Percentiles rank a stretch among this genome's conserved stretches.
Evolutionary conservation across 1,140 invertebrate genomes (phyloP).

Genomic region (Zaprionus vittiger): DNA sequence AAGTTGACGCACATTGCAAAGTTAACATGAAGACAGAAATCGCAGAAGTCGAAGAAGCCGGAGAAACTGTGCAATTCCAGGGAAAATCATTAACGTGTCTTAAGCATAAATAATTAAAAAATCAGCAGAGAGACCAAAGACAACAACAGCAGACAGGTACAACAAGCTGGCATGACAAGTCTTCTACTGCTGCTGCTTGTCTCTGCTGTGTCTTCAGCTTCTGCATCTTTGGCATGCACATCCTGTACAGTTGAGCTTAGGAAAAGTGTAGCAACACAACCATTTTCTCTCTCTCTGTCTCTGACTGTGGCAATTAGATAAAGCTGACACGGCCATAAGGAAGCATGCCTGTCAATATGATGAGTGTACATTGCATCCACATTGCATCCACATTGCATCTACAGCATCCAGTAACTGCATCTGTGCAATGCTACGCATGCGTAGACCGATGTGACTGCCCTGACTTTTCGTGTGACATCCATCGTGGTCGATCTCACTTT

Average conservation of each 20-base stretch:
- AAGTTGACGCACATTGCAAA: constrained; percentile 15
- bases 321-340: constrained; percentile 41
- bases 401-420: constrained; percentile 17
- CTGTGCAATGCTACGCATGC: constrained; percentile 20
- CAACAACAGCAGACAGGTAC: constrained; percentile 7
- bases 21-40: not conserved
- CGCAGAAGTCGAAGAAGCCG: constrained; percentile 7
- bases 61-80: constrained; percentile 52
- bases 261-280: constrained; percentile 33
- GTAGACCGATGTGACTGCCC: constrained; percentile 22
- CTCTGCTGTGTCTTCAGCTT: not conserved
- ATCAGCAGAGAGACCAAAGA: constrained; percentile 35
- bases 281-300: not conserved
- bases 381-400: constrained; percentile 16
- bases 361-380: constrained; percentile 38
- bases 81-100: constrained; percentile 81
- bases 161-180: constrained; percentile 45
- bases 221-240: constrained; percentile 45
- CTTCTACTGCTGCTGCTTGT: constrained; percentile 21
- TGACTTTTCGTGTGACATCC: constrained; percentile 32
- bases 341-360: constrained; percentile 73
- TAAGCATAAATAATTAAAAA: constrained; percentile 82
- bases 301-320: constrained; percentile 54
- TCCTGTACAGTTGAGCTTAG: constrained; percentile 54
- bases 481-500: constrained; percentile 51